Evolutionary conservation across 2,888 invertebrate species (phyloP).

Genomic region (Chalcosyrphus nemorum): DNA sequence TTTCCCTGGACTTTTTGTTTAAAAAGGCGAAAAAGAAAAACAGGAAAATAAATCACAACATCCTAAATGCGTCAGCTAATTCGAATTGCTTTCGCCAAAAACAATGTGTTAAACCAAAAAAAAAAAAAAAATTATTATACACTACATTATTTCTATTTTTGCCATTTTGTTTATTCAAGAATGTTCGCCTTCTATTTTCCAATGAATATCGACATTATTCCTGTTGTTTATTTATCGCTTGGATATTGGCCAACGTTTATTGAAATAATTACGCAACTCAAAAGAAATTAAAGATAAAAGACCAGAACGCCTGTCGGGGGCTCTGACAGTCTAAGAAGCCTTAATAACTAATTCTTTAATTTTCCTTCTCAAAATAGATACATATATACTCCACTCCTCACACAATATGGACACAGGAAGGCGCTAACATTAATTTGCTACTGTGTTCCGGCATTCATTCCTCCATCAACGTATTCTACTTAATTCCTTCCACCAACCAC

Average conservation of each 20-base stretch:
- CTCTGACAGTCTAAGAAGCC: conserved; percentile 22
- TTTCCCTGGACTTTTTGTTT: too few species aligned
- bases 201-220: conserved; percentile 67
- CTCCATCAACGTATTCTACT: conserved; percentile 30
- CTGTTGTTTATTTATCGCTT: conserved; percentile 71
- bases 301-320: conserved; percentile 20
- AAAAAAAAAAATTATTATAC: conserved; percentile 21
- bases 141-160: conserved; percentile 60
- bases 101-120: conserved; percentile 14
- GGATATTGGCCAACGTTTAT: conserved; percentile 70
- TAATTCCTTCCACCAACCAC: conserved; percentile 23
- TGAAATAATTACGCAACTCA: conserved; percentile 66
- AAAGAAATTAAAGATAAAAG: conserved; percentile 38
- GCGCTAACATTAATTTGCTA: conserved; percentile 30
- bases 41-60: too few species aligned
- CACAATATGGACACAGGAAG: neutral
- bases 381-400: neutral
- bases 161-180: conserved; percentile 45
- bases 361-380: neutral
- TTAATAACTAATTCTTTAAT: conserved; percentile 29
- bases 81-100: neutral
- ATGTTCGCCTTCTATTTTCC: conserved; percentile 68
- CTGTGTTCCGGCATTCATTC: conserved; percentile 38
- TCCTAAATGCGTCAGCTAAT: too few species aligned
- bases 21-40: too few species aligned